These are phyloP conservation scores for Amphimallon solstitiale DNA, from an alignment of 2,888 invertebrate genomes.

Conservation along the genomic window DNA sequence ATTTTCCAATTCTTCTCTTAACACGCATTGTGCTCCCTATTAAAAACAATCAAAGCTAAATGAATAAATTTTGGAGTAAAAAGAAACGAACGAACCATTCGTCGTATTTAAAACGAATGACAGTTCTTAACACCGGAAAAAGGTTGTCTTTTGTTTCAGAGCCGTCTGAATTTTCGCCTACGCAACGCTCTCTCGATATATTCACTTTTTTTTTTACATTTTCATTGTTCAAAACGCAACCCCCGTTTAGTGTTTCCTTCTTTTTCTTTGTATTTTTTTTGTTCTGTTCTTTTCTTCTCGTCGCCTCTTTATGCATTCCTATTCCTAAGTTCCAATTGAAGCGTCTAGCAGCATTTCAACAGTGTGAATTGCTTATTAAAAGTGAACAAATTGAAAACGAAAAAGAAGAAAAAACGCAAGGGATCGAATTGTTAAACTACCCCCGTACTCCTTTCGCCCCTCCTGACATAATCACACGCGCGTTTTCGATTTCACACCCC, in stretches of 20 bases:
- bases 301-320: no score
- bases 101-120: neutral
- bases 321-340: constrained; percentile 19
- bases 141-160: constrained; percentile 13
- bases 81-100: no score
- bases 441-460: neutral
- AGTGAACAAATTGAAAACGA: constrained; percentile 18
- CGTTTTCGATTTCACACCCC: neutral
- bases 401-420: no score
- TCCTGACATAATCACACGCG: neutral
- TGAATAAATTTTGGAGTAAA: no score
- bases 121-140: constrained; percentile 28
- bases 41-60: no score
- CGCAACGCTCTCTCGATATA: no score
- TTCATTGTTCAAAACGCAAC: constrained; percentile 24
- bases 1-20: no score
- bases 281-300: no score
- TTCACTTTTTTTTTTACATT: neutral
- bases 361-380: constrained; percentile 28
- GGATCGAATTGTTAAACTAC: constrained; percentile 16
- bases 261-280: neutral
- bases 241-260: constrained; percentile 13
- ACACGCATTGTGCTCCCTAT: no score
- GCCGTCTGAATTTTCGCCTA: constrained; percentile 12
- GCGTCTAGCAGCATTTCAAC: neutral